Evolutionary conservation across 2,888 invertebrate species (phyloP).

Genomic region (Brachypterus glaber): DNA sequence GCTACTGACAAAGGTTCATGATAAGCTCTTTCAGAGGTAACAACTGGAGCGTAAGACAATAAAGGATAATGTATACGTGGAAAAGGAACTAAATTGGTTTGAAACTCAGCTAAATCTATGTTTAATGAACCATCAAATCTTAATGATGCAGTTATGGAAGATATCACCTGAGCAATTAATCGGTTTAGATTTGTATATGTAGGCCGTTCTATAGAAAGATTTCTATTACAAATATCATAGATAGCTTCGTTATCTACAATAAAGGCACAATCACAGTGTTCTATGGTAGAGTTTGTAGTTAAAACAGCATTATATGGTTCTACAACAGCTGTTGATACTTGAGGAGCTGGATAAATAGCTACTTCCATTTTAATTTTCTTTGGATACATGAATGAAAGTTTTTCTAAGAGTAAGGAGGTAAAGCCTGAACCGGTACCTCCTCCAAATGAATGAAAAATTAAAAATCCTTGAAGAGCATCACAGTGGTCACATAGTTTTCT

Average conservation of each 20-base stretch:
- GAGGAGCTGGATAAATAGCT: conserved; percentile 77
- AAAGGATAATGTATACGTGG: conserved; percentile 82
- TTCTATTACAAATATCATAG: conserved; percentile 65
- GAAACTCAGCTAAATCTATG: conserved; percentile 63
- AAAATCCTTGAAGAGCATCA: conserved; percentile 51
- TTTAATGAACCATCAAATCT: conserved; percentile 59
- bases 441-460: conserved; percentile 60
- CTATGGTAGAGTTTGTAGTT: conserved; percentile 59
- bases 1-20: conserved; percentile 55
- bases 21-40: conserved; percentile 52
- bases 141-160: conserved; percentile 60
- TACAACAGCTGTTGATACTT: conserved; percentile 63
- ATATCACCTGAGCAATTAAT: conserved; percentile 61
- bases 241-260: conserved; percentile 68
- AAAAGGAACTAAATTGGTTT: conserved; percentile 76
- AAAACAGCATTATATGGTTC: conserved; percentile 70
- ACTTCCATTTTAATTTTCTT: conserved; percentile 57
- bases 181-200: conserved; percentile 83
- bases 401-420: conserved; percentile 57
- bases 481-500: conserved; percentile 56
- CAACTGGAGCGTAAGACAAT: conserved; percentile 63
- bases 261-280: conserved; percentile 60
- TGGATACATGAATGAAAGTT: conserved; percentile 52
- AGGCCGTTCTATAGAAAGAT: conserved; percentile 65
- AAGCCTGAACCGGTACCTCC: conserved; percentile 75